These are phyloP conservation scores for Eolophus roseicapilla DNA, from an alignment of 2,113 vertebrate species.

Conservation along the genomic window DNA sequence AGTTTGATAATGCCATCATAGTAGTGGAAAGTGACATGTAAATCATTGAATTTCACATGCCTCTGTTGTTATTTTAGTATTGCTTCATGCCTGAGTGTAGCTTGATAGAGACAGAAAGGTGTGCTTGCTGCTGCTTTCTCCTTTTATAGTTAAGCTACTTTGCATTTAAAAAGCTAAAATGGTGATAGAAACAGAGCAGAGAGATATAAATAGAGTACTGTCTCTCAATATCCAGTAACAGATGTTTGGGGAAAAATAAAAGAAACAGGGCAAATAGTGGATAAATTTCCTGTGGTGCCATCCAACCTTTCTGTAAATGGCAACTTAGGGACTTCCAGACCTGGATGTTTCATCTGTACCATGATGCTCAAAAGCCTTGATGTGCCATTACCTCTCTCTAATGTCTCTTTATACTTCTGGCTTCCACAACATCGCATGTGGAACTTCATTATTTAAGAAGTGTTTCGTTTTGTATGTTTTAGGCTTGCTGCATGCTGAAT, in stretches of 20 bases:
- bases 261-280: not conserved
- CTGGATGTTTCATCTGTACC: not conserved
- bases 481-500: not conserved
- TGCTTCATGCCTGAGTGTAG: not conserved
- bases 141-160: not conserved
- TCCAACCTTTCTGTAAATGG: not conserved
- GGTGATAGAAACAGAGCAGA: not conserved
- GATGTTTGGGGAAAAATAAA: conserved; percentile 2
- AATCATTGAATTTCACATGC: not conserved
- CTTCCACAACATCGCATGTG: not conserved
- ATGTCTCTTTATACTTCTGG: not conserved
- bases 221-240: not conserved
- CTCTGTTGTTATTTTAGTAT: not conserved
- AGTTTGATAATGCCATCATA: not conserved
- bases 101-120: not conserved
- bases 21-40: not conserved
- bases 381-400: not conserved
- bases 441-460: not conserved
- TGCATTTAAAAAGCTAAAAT: not conserved
- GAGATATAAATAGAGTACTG: not conserved
- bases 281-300: not conserved
- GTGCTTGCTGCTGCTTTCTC: not conserved
- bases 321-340: not conserved
- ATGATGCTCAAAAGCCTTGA: not conserved
- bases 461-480: not conserved